Conservation (phyloP, 2,888 invertebrate genomes). For the Patella caerulea region DNA sequence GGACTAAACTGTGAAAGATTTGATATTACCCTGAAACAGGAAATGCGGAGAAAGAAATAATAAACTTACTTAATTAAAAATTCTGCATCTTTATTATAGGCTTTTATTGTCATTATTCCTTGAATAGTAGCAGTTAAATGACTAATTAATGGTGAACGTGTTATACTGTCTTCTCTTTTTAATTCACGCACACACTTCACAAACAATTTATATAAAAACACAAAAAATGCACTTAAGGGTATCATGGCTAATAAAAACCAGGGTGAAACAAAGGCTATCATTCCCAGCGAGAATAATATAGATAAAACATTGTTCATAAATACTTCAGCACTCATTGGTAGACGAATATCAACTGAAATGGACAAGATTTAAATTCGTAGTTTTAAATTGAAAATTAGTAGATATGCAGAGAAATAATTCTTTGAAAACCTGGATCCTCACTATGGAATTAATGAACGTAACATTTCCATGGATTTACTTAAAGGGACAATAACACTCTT, state of each 20-base stretch:
- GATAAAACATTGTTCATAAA: slow-evolving; percentile 76
- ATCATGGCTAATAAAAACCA: slow-evolving; percentile 70
- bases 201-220: slow-evolving; percentile 69
- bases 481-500: no score
- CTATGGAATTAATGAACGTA: no score
- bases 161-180: slow-evolving; percentile 74
- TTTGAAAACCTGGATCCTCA: no score
- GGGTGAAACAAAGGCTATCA: slow-evolving; percentile 88
- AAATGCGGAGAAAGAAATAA: no score
- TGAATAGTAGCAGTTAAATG: slow-evolving; percentile 76
- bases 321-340: slow-evolving; percentile 76
- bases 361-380: neutral
- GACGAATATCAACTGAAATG: slow-evolving; percentile 60
- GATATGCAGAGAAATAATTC: no score
- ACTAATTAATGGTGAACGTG: slow-evolving; percentile 76
- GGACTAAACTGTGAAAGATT: no score
- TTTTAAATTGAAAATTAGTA: no score
- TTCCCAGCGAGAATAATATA: slow-evolving; percentile 85
- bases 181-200: slow-evolving; percentile 68
- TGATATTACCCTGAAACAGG: no score
- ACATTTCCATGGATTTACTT: no score
- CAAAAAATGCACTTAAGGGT: slow-evolving; percentile 68
- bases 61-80: slow-evolving; percentile 61
- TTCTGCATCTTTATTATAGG: slow-evolving; percentile 75
- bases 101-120: slow-evolving; percentile 77